Percentiles rank a stretch among this genome's conserved stretches.
Conservation (phyloP, 2,797 vertebrate species). For the Phalloptychus januarius region DNA sequence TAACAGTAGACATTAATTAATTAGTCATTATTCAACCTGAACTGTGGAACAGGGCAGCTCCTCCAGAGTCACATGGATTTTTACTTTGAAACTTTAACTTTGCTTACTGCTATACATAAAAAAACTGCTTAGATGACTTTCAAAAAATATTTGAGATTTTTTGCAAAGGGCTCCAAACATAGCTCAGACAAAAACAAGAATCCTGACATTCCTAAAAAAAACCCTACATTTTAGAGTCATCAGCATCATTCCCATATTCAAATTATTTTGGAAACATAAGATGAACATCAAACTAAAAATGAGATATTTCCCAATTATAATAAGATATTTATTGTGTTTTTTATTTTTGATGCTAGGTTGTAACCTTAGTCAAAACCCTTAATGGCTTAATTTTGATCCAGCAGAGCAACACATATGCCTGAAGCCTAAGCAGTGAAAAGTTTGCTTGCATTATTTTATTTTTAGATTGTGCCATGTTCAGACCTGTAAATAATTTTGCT, state of each 20-base stretch:
- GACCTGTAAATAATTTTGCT: background rate
- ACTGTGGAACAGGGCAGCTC: background rate
- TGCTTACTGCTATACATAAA: background rate
- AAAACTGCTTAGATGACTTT: background rate
- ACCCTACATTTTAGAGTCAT: background rate
- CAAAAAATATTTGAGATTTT: background rate
- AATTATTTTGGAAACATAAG: background rate
- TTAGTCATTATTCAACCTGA: background rate
- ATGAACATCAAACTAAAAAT: background rate
- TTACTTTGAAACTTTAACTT: background rate
- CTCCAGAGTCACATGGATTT: background rate
- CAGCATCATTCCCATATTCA: background rate
- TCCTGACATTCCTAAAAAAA: background rate
- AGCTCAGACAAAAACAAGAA: background rate
- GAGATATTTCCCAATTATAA: background rate
- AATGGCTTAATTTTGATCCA: background rate
- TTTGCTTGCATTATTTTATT: background rate
- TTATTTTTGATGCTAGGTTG: background rate
- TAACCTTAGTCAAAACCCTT: background rate
- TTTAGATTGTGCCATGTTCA: background rate
- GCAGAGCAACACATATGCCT: background rate
- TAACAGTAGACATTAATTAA: background rate
- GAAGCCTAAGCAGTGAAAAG: background rate
- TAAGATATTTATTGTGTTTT: background rate
- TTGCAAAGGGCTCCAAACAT: background rate